Base-by-base conservation (phyloP, 2,797 vertebrate species). In the Pelodytes ibericus region DNA sequence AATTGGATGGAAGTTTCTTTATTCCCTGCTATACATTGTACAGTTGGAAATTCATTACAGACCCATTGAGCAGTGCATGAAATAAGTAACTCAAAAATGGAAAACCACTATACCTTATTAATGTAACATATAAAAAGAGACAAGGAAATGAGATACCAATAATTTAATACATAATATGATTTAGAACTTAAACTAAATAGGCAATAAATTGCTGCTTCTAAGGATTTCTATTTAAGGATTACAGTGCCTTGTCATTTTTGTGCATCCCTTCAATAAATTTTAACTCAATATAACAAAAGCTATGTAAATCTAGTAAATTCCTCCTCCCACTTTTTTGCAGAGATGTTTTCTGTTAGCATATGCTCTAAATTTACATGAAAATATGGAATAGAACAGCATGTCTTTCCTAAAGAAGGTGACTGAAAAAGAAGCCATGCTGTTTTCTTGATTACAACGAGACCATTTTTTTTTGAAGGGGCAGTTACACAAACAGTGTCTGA, bases 361-460 rank as follows among this genome's bases (percentile, higher is more conserved):
- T 68, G 39, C 65, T 62, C 36, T n/a, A 27, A 53, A 53, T n/a
- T n/a, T 49, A 53, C 44, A 70, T 16, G 16, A 70, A 44, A 70
- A 70, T 62, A 33, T 30, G n/a, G n/a, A n/a, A n/a, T n/a, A n/a
- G n/a, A n/a, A 61, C 66, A 70, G 61, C 47, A 61, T 69, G 22
- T 57, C 30, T 70, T 70, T 11, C 24, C 16, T 49, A 63, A 61
- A 41, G 29, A 69, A 71, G 67, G 59, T 71, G 64, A 71, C 44
- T 71, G 57, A 63, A 56, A 77, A 44, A 63, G 29, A 11, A 62
- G 36, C 58, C 57, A 44, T 69, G 70, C 49, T 63, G 74, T 62
- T 58, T 44, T 71, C 59, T 58, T 77, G 66, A 58, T 71, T 71
- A n/a, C n/a, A n/a, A n/a, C n/a, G n/a, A n/a, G n/a, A n/a, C n/a